Percentiles rank a stretch among this genome's conserved stretches.
These are phyloP conservation scores for Bugulina stolonifera DNA, from an alignment of 2,888 invertebrate species.

Conservation along the genomic window DNA sequence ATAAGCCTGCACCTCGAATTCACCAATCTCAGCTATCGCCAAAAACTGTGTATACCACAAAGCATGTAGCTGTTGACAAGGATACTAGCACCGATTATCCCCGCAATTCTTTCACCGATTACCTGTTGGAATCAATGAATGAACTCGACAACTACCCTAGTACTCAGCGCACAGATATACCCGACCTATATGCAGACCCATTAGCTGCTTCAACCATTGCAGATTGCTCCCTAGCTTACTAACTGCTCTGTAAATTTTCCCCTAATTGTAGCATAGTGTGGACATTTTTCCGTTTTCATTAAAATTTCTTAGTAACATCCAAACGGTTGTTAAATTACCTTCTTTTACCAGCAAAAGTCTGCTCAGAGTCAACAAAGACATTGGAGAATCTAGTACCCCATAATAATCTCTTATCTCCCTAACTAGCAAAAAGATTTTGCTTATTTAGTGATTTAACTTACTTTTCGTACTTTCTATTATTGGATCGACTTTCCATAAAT, in stretches of 20 bases:
- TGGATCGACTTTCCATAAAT: too few relatives aligned
- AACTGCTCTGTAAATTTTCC: background rate
- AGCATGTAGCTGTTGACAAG: background rate
- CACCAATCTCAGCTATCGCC: background rate
- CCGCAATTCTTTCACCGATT: background rate
- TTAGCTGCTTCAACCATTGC: background rate
- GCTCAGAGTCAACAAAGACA: too few relatives aligned
- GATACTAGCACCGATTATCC: background rate
- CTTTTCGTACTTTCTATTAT: too few relatives aligned
- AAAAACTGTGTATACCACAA: background rate
- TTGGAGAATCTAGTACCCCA: too few relatives aligned
- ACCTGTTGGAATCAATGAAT: constrained; percentile 7
- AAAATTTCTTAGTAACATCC: too few relatives aligned
- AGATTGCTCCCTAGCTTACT: background rate
- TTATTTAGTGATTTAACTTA: too few relatives aligned
- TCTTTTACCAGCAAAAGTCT: too few relatives aligned
- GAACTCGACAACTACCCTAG: constrained; percentile 5
- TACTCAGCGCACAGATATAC: background rate
- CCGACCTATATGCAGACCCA: constrained; percentile 5
- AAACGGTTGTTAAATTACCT: too few relatives aligned
- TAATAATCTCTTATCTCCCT: too few relatives aligned
- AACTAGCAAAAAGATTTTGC: too few relatives aligned
- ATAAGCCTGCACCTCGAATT: background rate
- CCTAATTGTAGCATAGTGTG: too few relatives aligned
- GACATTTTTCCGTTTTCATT: too few relatives aligned